These are phyloP conservation scores for Amphilophus citrinellus DNA, from an alignment of 2,113 vertebrate genomes.

Conservation along the genomic window DNA sequence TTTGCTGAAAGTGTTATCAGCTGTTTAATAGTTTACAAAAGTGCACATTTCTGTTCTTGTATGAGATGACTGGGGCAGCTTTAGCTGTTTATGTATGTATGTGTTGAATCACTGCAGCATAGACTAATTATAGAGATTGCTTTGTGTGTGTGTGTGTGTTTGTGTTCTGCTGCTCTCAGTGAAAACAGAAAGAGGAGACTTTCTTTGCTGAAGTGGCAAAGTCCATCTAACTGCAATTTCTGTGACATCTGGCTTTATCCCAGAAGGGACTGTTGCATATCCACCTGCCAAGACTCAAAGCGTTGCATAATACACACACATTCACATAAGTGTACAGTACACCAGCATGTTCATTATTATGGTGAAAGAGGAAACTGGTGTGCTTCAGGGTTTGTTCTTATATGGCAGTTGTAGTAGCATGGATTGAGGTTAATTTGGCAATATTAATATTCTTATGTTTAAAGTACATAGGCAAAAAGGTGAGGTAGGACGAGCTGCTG, in stretches of 20 bases:
- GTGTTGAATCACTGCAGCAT: constrained; percentile 47
- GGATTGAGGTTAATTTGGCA: constrained; percentile 2
- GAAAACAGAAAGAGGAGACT: constrained; percentile 34
- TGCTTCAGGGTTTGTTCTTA: not conserved
- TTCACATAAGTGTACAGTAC: not conserved
- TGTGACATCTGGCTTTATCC: constrained; percentile 52
- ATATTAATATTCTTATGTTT: not conserved
- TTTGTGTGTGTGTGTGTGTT: constrained; percentile 20
- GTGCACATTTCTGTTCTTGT: not conserved
- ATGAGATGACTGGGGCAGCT: not conserved
- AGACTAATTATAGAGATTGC: constrained; percentile 57
- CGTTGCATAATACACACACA: constrained; percentile 28
- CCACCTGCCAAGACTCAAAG: constrained; percentile 55
- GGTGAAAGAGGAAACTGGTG: not conserved
- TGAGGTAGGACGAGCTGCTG: not conserved
- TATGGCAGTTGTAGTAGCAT: not conserved
- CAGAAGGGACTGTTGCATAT: constrained; percentile 40
- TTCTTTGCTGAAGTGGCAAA: constrained; percentile 69
- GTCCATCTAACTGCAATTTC: constrained; percentile 50
- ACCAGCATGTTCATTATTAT: not conserved
- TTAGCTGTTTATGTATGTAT: constrained; percentile 6
- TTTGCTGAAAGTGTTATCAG: not conserved
- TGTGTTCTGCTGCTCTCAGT: constrained; percentile 36
- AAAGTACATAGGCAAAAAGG: not conserved
- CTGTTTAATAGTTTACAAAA: not conserved